Conservation (phyloP, 2,797 vertebrate species). For the Sebastes cheni region DNA sequence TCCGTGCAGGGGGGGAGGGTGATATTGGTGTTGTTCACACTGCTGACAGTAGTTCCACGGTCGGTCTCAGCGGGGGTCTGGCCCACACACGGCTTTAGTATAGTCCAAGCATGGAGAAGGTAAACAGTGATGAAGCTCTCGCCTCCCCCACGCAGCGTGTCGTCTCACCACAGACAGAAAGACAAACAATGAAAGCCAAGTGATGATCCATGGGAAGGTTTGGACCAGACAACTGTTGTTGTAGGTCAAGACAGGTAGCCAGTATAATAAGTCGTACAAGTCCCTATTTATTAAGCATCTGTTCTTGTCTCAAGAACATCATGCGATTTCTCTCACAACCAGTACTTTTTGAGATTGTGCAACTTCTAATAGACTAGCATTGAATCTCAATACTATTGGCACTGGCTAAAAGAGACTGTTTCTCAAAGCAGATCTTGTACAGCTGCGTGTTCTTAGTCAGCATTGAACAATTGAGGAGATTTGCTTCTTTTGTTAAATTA, state of each 20-base stretch:
- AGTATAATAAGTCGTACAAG: neutral
- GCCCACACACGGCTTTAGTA: slow-evolving; percentile 77
- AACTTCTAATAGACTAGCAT: neutral
- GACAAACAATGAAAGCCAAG: slow-evolving; percentile 68
- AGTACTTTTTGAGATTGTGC: neutral
- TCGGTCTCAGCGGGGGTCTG: slow-evolving; percentile 54
- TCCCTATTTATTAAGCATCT: neutral
- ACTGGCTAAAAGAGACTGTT: neutral
- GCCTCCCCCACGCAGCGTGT: slow-evolving; percentile 50
- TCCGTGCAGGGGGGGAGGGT: slow-evolving; percentile 37
- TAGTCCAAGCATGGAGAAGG: slow-evolving; percentile 66
- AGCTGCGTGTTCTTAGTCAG: neutral
- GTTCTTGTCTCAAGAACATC: slow-evolving; percentile 9
- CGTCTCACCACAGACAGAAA: slow-evolving; percentile 71
- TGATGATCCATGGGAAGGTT: slow-evolving; percentile 67
- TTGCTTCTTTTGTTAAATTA: neutral
- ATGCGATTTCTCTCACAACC: neutral
- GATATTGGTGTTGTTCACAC: slow-evolving; percentile 49
- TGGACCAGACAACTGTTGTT: slow-evolving; percentile 53
- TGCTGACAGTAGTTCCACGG: slow-evolving; percentile 61
- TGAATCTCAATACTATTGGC: neutral
- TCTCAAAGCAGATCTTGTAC: neutral
- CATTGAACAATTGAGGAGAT: neutral
- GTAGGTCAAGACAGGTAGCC: slow-evolving; percentile 59
- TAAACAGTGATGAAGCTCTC: slow-evolving; percentile 70